phyloP scores from a whole-genome alignment of 2,888 invertebrate species.

The Allophyes oxyacanthae region DNA sequence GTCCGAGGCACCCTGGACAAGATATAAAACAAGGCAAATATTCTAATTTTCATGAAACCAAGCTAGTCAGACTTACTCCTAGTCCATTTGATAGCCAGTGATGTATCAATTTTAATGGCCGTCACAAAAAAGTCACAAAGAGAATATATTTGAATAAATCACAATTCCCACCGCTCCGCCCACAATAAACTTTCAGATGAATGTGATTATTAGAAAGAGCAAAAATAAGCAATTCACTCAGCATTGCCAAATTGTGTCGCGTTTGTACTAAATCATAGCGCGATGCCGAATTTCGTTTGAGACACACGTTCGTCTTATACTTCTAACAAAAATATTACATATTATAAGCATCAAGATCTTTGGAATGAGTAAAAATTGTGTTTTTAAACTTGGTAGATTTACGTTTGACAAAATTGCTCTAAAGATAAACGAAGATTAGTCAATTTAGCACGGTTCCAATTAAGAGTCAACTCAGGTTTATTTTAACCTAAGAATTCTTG shows the following conservation, averaged over 20 bases:
- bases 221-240: constrained; percentile 73
- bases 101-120: constrained; percentile 55
- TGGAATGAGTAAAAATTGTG: neutral
- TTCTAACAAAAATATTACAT: constrained; percentile 25
- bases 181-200: constrained; percentile 68
- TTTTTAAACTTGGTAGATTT: neutral
- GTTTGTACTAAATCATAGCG: constrained; percentile 72
- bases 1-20: neutral
- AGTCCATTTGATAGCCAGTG: constrained; percentile 49
- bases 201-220: constrained; percentile 71
- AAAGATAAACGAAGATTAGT: no score
- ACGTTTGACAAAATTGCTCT: no score
- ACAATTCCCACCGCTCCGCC: constrained; percentile 65
- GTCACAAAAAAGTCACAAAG: constrained; percentile 62
- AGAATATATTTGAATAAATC: constrained; percentile 67
- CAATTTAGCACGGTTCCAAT: no score
- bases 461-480: no score
- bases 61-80: constrained; percentile 32
- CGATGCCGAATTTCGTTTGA: constrained; percentile 59
- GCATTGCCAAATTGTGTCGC: constrained; percentile 76
- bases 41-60: constrained; percentile 23
- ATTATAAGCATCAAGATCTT: neutral
- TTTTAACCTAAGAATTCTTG: no score
- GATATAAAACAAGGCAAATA: constrained; percentile 8
- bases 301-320: constrained; percentile 28